phyloP scores from a whole-genome alignment of 2,113 vertebrate species.

The Passer montanus region DNA sequence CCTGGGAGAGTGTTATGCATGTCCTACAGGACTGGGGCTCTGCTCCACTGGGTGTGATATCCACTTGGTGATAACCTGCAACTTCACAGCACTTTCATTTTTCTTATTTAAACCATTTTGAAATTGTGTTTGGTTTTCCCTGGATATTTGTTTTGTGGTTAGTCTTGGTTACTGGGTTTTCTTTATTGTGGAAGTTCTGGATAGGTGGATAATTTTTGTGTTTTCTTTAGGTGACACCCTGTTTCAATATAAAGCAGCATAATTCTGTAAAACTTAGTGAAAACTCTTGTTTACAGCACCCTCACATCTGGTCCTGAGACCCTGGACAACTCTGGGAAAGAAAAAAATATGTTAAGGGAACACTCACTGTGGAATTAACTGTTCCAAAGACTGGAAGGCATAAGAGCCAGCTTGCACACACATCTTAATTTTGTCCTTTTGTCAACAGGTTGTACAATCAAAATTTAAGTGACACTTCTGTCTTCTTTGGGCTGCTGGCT shows the following conservation, averaged over 20 bases:
- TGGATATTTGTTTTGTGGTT: background rate
- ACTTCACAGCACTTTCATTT: background rate
- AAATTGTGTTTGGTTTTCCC: background rate
- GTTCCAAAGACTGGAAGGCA: background rate
- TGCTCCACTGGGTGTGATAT: background rate
- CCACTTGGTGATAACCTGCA: background rate
- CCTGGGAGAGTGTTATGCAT: background rate
- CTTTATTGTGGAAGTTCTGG: background rate
- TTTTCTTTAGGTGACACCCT: background rate
- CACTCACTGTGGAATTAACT: background rate
- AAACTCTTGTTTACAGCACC: background rate
- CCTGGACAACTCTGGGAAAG: background rate
- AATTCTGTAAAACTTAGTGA: background rate
- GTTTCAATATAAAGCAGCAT: background rate
- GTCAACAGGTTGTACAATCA: constrained; percentile 13
- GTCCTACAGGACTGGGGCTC: background rate
- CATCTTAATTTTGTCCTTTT: constrained; percentile 16
- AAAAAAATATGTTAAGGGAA: background rate
- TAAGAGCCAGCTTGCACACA: background rate
- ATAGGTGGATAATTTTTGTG: background rate
- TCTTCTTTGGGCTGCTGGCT: constrained; percentile 17
- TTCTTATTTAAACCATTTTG: background rate
- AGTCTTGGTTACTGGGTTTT: background rate
- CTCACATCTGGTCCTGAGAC: background rate
- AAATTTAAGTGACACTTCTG: background rate